Conservation (phyloP, 2,113 vertebrate species). For the Genyomyrus donnyi region DNA sequence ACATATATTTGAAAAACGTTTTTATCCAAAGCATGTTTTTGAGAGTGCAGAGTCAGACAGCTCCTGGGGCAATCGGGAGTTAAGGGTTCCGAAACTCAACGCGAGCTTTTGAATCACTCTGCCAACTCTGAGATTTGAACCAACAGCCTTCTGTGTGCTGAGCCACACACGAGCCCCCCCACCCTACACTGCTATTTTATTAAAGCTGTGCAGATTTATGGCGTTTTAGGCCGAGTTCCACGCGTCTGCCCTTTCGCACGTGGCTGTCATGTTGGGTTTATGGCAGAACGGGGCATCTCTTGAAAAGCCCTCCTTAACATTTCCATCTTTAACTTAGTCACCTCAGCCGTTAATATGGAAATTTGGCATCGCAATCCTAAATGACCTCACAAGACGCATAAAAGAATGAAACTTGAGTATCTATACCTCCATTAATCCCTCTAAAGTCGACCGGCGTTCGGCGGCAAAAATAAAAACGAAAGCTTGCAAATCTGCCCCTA, state of each 20-base stretch:
- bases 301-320: neutral
- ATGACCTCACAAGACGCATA: neutral
- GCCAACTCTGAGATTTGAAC: neutral
- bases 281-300: neutral
- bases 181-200: neutral
- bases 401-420: neutral
- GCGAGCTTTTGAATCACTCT: neutral
- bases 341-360: neutral
- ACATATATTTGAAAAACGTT: neutral
- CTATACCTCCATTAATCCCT: neutral
- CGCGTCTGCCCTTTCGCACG: neutral
- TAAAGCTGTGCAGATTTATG: neutral
- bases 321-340: neutral
- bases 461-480: neutral
- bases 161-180: neutral
- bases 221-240: neutral
- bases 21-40: neutral
- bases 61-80: neutral
- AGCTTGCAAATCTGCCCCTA: neutral
- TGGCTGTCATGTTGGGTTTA: neutral
- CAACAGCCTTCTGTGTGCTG: neutral
- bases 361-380: neutral
- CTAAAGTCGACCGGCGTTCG: neutral
- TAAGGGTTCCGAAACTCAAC: neutral
- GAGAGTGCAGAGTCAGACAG: neutral